Conservation (phyloP, 1,140 invertebrate species). For the Psilanteris sp. region DNA sequence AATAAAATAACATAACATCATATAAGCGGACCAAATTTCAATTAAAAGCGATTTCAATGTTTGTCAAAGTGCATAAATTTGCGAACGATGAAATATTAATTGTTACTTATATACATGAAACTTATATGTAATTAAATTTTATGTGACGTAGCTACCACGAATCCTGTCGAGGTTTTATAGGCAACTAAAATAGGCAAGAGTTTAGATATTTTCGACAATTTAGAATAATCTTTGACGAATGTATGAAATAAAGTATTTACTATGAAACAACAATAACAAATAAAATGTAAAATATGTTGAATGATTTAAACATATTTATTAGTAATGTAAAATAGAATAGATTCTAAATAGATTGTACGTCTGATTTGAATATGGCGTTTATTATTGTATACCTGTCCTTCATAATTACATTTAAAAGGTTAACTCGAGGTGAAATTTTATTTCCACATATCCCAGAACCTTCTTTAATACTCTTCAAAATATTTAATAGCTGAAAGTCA, state of each 20-base stretch:
- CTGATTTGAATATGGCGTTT: constrained; percentile 2
- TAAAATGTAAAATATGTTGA: constrained; percentile 38
- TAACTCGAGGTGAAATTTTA: too few relatives aligned
- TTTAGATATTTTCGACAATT: constrained; percentile 48
- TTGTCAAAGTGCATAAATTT: constrained; percentile 18
- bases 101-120: constrained; percentile 16
- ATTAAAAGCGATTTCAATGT: constrained; percentile 33
- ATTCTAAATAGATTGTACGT: constrained; percentile 30
- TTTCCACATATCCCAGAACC: too few relatives aligned
- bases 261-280: constrained; percentile 10
- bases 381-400: neutral
- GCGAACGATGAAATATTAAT: constrained; percentile 1
- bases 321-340: constrained; percentile 11
- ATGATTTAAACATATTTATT: constrained; percentile 19
- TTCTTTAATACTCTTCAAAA: too few relatives aligned
- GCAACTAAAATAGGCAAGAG: constrained; percentile 21
- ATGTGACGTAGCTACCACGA: constrained; percentile 19
- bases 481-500: too few relatives aligned
- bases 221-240: constrained; percentile 23
- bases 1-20: constrained; percentile 15
- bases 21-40: constrained; percentile 52
- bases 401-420: too few relatives aligned
- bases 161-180: constrained; percentile 35
- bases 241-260: constrained; percentile 33
- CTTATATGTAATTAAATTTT: constrained; percentile 16